These are phyloP conservation scores for Halictus ligatus DNA, from an alignment of 2,888 invertebrate genomes.

Conservation along the genomic window DNA sequence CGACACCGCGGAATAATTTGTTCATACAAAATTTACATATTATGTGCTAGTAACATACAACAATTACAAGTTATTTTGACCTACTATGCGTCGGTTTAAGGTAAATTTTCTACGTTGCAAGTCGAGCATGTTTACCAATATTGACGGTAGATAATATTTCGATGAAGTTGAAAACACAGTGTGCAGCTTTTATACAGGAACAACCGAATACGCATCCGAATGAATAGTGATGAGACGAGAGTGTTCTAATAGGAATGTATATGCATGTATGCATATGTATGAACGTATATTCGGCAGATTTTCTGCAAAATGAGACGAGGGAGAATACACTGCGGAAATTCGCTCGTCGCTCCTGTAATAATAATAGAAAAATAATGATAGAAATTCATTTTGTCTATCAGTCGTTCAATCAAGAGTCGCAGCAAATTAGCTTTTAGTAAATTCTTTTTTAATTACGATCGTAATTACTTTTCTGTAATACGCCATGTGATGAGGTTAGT, in stretches of 20 bases:
- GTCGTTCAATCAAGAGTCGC: neutral
- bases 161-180: constrained; percentile 55
- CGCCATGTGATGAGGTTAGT: no score
- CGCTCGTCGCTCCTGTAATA: constrained; percentile 59
- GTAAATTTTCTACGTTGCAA: constrained; percentile 7
- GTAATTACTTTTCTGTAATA: neutral
- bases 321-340: constrained; percentile 46
- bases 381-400: constrained; percentile 49
- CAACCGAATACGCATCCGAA: constrained; percentile 57
- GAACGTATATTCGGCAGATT: constrained; percentile 68
- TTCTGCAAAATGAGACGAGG: constrained; percentile 59
- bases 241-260: constrained; percentile 70
- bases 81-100: neutral
- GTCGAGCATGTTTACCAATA: constrained; percentile 21
- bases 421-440: neutral
- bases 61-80: neutral
- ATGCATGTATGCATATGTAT: constrained; percentile 70
- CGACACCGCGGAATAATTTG: neutral
- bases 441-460: neutral
- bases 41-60: neutral
- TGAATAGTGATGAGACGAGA: constrained; percentile 72
- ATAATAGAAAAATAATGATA: constrained; percentile 58
- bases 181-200: constrained; percentile 60
- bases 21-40: neutral
- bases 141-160: constrained; percentile 42